Conservation (phyloP, 2,797 vertebrate species). For the Acrossocheilus wenchowensis region DNA sequence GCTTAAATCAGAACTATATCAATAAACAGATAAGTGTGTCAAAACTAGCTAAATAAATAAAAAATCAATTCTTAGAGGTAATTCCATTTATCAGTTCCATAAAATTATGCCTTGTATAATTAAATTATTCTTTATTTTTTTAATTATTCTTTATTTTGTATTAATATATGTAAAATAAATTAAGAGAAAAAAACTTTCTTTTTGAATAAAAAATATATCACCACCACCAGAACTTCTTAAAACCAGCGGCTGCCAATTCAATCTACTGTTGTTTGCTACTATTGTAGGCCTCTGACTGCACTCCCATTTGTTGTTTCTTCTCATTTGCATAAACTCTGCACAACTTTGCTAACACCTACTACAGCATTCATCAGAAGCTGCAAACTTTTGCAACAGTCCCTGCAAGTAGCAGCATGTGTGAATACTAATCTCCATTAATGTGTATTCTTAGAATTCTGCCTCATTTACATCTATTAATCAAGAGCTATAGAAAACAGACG, state of each 20-base stretch:
- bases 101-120: neutral
- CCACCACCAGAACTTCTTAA: neutral
- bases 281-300: neutral
- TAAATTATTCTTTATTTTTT: neutral
- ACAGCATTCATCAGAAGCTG: neutral
- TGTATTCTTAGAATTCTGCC: neutral
- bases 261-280: neutral
- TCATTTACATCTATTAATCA: conserved; percentile 27
- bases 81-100: neutral
- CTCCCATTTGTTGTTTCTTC: neutral
- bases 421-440: neutral
- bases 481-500: conserved; percentile 3
- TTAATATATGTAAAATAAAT: no score
- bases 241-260: neutral
- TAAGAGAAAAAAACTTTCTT: no score
- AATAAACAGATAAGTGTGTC: no score
- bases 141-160: no score
- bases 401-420: neutral
- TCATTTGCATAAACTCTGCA: neutral
- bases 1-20: no score
- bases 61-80: neutral
- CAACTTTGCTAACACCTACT: neutral
- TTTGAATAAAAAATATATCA: neutral
- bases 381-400: neutral
- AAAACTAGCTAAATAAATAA: no score